phyloP scores from a whole-genome alignment of 2,888 invertebrate genomes.

The Lymantria dispar region DNA sequence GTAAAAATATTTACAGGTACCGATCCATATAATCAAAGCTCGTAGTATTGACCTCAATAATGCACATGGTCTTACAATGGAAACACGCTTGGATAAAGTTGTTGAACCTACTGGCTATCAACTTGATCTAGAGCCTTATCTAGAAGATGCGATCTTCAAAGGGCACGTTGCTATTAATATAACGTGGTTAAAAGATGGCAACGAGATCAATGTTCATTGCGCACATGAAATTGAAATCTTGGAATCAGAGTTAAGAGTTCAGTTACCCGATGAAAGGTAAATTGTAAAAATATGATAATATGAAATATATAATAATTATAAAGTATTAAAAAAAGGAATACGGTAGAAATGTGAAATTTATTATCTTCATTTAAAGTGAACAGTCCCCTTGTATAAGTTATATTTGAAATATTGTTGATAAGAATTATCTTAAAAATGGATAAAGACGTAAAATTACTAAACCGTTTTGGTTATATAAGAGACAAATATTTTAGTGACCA shows the following conservation, averaged over 20 bases:
- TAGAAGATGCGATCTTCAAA: conserved; percentile 84
- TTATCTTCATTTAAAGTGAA: too few relatives aligned
- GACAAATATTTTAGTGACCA: too few relatives aligned
- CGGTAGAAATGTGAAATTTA: too few relatives aligned
- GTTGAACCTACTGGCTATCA: conserved; percentile 86
- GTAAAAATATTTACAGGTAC: conserved; percentile 28
- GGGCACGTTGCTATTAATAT: conserved; percentile 87
- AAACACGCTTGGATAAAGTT: conserved; percentile 83
- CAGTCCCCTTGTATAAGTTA: too few relatives aligned
- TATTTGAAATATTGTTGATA: too few relatives aligned
- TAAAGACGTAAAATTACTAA: too few relatives aligned
- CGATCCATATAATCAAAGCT: conserved; percentile 63
- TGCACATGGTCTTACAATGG: conserved; percentile 84
- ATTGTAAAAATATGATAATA: not conserved
- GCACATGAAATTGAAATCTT: conserved; percentile 84
- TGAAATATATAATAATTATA: too few relatives aligned
- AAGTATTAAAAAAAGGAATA: too few relatives aligned
- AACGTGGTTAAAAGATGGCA: conserved; percentile 84
- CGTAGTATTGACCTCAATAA: conserved; percentile 88
- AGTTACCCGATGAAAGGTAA: conserved; percentile 31
- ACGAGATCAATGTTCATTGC: conserved; percentile 85
- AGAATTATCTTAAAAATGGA: too few relatives aligned
- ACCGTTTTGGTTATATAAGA: too few relatives aligned
- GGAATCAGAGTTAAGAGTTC: conserved; percentile 69
- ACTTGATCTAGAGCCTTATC: conserved; percentile 85